A percentile compares a stretch with the other conserved stretches of the same genome.
Evolutionary conservation across 2,113 vertebrate genomes (phyloP).

Genomic region (Gambusia affinis): DNA sequence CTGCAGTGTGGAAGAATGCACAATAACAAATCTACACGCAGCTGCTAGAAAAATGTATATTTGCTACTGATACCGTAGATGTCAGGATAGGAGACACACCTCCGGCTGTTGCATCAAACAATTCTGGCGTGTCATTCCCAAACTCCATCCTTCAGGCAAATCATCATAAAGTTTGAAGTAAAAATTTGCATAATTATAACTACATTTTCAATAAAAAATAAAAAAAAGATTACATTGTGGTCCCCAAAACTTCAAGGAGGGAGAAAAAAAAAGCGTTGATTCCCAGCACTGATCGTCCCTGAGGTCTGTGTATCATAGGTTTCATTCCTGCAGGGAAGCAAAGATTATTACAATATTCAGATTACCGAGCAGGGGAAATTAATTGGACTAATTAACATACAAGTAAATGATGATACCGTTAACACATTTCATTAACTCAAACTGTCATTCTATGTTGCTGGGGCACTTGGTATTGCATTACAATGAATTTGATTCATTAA

Average conservation of each 20-base stretch:
- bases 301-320: conserved; percentile 65
- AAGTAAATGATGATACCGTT: conserved; percentile 88
- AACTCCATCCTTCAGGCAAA: not conserved
- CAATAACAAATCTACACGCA: too few species aligned
- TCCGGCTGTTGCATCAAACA: not conserved
- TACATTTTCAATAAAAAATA: not conserved
- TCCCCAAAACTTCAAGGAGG: not conserved
- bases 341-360: conserved; percentile 86
- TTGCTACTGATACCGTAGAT: too few species aligned
- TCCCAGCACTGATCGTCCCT: conserved; percentile 58
- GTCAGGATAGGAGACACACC: not conserved
- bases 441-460: conserved; percentile 85
- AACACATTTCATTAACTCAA: conserved; percentile 89
- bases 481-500: conserved; percentile 86
- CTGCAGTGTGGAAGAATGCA: not conserved
- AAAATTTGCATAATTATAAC: not conserved
- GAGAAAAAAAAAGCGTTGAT: conserved; percentile 31
- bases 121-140: not conserved
- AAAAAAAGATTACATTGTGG: conserved; percentile 10
- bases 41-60: too few species aligned
- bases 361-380: conserved; percentile 84
- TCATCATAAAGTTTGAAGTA: not conserved
- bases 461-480: conserved; percentile 84
- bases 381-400: conserved; percentile 89
- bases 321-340: conserved; percentile 80